phyloP scores from a whole-genome alignment of 2,888 invertebrate genomes.

The Microplitis deprimator region DNA sequence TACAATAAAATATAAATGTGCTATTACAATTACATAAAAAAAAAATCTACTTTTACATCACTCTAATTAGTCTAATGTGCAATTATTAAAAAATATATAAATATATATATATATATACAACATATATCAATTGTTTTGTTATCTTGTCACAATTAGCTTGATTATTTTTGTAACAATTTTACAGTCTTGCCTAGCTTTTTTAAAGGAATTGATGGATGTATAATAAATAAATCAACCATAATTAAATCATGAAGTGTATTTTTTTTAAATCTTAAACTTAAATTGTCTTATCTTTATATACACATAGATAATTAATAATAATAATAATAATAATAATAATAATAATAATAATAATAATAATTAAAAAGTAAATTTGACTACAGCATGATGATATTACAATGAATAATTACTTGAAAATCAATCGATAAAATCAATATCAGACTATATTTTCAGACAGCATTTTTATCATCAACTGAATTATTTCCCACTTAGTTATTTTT shows the following conservation, averaged over 20 bases:
- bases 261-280: conserved; percentile 57
- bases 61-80: neutral
- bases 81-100: neutral
- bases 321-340: conserved; percentile 58
- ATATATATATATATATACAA: neutral
- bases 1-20: neutral
- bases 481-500: neutral
- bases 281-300: conserved; percentile 68
- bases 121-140: neutral
- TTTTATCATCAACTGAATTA: neutral
- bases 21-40: conserved; percentile 1
- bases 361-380: conserved; percentile 47
- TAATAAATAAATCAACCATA: conserved; percentile 34
- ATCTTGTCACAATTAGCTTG: neutral
- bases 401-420: neutral
- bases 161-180: neutral
- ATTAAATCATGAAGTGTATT: conserved; percentile 67
- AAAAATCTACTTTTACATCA: neutral
- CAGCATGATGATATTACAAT: conserved; percentile 7
- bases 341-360: conserved; percentile 55
- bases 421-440: neutral
- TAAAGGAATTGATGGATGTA: conserved; percentile 11
- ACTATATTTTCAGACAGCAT: neutral
- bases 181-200: neutral
- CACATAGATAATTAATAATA: conserved; percentile 64